Conservation (phyloP, 2,888 invertebrate species). For the Diaphora mendica region DNA sequence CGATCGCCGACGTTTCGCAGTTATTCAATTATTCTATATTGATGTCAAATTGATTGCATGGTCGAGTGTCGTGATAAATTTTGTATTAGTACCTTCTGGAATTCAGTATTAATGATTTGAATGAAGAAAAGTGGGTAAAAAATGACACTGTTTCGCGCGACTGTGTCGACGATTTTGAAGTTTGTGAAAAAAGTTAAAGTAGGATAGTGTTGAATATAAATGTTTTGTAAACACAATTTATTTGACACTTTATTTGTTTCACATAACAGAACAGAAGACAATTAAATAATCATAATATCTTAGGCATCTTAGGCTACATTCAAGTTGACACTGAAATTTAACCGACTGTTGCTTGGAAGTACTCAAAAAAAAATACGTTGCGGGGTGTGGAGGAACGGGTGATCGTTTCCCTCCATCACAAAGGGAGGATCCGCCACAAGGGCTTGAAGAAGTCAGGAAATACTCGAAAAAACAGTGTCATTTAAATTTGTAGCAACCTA, state of each 20-base stretch:
- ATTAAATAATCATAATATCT: too few species aligned
- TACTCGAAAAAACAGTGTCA: too few species aligned
- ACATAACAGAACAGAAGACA: too few species aligned
- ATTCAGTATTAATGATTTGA: background rate
- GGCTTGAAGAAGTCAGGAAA: too few species aligned
- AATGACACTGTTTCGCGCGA: background rate
- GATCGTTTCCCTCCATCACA: too few species aligned
- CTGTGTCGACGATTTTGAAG: background rate
- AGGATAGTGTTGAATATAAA: background rate
- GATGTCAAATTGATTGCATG: constrained; percentile 71
- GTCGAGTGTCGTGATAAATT: constrained; percentile 42
- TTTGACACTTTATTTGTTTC: too few species aligned
- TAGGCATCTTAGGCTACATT: background rate
- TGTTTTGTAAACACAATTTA: too few species aligned
- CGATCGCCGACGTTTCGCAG: constrained; percentile 63
- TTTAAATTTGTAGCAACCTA: too few species aligned
- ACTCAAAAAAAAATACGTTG: too few species aligned
- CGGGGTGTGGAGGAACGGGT: too few species aligned
- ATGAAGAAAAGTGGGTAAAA: background rate
- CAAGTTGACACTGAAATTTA: background rate
- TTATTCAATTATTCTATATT: constrained; percentile 80
- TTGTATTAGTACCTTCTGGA: constrained; percentile 38
- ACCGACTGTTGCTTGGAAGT: background rate
- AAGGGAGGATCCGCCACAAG: too few species aligned
- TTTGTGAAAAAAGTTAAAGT: too few species aligned